Percentiles rank a stretch among this genome's conserved stretches.
These are phyloP conservation scores for Lomographa bimaculata DNA, from an alignment of 2,888 invertebrate genomes.

Conservation along the genomic window DNA sequence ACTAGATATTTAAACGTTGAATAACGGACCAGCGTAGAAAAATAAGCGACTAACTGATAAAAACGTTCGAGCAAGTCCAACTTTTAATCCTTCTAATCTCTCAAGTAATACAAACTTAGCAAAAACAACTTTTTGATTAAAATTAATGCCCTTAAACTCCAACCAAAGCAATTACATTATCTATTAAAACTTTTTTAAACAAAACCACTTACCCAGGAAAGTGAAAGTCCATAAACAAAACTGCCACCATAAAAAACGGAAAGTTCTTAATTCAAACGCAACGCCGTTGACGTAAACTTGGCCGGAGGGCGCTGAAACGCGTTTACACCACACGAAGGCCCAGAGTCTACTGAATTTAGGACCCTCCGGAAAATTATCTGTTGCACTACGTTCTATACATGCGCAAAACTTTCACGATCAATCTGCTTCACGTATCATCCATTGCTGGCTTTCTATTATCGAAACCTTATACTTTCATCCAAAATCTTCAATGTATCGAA, in stretches of 20 bases:
- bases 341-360: slow-evolving; percentile 56
- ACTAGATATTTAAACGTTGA: no score
- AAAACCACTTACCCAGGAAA: slow-evolving; percentile 43
- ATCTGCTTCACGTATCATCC: slow-evolving; percentile 30
- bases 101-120: background rate
- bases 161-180: slow-evolving; percentile 26
- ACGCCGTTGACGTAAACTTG: slow-evolving; percentile 54
- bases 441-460: slow-evolving; percentile 31
- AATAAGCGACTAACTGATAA: no score
- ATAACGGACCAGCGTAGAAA: no score
- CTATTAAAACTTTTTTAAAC: slow-evolving; percentile 31
- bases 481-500: slow-evolving; percentile 33
- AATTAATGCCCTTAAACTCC: slow-evolving; percentile 20
- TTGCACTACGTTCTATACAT: slow-evolving; percentile 58
- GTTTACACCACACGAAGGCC: slow-evolving; percentile 42
- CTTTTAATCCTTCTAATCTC: no score
- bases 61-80: no score
- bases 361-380: slow-evolving; percentile 53
- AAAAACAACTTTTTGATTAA: slow-evolving; percentile 16
- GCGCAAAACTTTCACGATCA: slow-evolving; percentile 48
- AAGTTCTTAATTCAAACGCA: slow-evolving; percentile 45
- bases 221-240: slow-evolving; percentile 48
- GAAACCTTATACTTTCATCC: background rate
- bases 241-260: slow-evolving; percentile 44
- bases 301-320: slow-evolving; percentile 37